phyloP scores from a whole-genome alignment of 2,888 invertebrate genomes.

The Tipula helvola region DNA sequence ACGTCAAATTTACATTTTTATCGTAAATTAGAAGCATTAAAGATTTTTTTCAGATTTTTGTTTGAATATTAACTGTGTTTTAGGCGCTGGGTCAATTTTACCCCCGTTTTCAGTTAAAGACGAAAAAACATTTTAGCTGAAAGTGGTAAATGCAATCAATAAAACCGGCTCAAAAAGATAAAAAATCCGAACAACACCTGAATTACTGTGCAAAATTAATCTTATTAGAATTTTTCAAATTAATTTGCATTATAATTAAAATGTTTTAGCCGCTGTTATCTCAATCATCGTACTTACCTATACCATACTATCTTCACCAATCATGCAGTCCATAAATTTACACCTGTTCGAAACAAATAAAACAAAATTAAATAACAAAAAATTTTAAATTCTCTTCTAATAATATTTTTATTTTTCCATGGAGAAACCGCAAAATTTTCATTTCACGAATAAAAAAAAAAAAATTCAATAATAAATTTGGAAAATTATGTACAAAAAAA shows the following conservation, averaged over 20 bases:
- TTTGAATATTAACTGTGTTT: no score
- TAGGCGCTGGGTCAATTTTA: no score
- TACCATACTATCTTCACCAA: background rate
- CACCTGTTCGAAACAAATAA: background rate
- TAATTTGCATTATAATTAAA: background rate
- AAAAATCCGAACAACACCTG: no score
- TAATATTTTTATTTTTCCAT: background rate
- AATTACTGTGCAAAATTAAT: no score
- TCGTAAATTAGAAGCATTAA: no score
- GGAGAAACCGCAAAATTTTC: background rate
- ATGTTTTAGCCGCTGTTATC: background rate
- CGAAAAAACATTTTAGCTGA: no score
- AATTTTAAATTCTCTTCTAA: background rate
- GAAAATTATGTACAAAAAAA: background rate
- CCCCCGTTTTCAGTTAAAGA: no score
- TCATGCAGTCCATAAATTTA: background rate
- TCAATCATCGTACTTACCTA: background rate
- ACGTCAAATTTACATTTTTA: no score
- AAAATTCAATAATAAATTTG: background rate
- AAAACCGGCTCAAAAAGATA: no score
- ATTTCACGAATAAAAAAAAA: background rate
- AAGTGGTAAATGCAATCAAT: no score
- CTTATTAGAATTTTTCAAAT: background rate
- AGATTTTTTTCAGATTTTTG: no score
- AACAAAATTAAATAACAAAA: background rate